Percentiles rank a stretch among this genome's conserved stretches.
Conservation (phyloP, 2,113 vertebrate genomes). For the Stictonetta naevosa region DNA sequence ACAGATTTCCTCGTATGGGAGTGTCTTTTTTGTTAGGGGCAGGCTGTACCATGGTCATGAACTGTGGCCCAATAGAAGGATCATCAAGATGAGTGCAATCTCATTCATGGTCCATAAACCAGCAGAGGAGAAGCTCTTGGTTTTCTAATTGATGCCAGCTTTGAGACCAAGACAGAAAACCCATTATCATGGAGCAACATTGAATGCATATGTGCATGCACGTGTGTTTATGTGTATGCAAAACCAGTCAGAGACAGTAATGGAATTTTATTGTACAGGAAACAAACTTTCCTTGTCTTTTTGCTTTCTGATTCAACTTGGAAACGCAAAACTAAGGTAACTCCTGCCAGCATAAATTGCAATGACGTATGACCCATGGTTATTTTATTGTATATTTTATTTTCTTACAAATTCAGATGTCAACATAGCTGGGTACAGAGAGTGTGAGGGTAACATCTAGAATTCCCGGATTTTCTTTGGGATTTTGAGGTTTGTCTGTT, state of each 20-base stretch:
- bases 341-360: not conserved
- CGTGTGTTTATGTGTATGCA: not conserved
- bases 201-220: not conserved
- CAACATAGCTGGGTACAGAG: not conserved
- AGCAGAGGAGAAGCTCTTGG: not conserved
- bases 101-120: not conserved
- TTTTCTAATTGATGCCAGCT: not conserved
- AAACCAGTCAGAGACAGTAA: constrained; percentile 22
- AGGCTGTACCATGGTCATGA: not conserved
- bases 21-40: not conserved
- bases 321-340: constrained; percentile 5
- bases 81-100: not conserved
- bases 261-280: not conserved
- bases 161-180: not conserved
- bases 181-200: not conserved
- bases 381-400: not conserved
- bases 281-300: not conserved
- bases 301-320: not conserved
- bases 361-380: not conserved
- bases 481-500: not conserved
- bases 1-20: not conserved
- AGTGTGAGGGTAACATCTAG: not conserved
- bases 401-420: not conserved
- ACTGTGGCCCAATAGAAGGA: not conserved
- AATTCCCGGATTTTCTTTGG: not conserved